Evolutionary conservation across 2,797 vertebrate genomes (phyloP), one percentile per base, ranked within the genome.

Genomic region (Phoeniculus purpureus): DNA sequence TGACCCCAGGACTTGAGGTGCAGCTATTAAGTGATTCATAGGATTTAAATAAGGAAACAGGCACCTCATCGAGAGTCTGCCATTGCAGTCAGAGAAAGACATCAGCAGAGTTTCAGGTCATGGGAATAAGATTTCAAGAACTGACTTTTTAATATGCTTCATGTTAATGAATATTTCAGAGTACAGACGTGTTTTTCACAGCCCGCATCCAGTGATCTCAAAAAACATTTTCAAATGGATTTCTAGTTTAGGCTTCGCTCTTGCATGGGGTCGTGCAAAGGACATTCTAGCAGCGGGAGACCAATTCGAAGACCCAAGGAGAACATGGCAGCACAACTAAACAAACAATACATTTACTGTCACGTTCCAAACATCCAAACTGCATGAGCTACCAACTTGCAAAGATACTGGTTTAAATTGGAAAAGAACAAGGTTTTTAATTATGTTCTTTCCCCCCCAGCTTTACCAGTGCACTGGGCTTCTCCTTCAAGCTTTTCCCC

Each of bases 131-230:
- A 75, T 54, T 90, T 91, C 62, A 88, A 80, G 81, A 81, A 68
- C 37, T 66, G 68, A 55, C 48, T 86, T 92, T 89, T 85, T 74
- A 77, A 89, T 81, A 43, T 16, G 20, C 27, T 85, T 85, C 74
- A 45, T 52, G 11, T 81, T 78, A 87, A 82, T 68, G 70, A 29
- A 45, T 78, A 72, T 89, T 92, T 78, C 87, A 87, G 68, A 87
- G 58, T 71, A 78, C 66, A 77, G 66, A 64, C 65, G 51, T 83
- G 66, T 87, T 87, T 85, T 92, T 90, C 91, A 83, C 89, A 75
- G 79, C 60, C 92, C 94, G 48, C 52, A 78, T 60, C 74, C 34
- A 60, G 50, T 55, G 56, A 76, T 86, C 82, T 60, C 73, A 72
- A 66, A 70, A 66, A 88, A 70, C 19, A 81, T 60, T 78, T 70